Evolutionary conservation across 2,113 vertebrate species (phyloP).

Genomic region (Himantopus leucocephalus): DNA sequence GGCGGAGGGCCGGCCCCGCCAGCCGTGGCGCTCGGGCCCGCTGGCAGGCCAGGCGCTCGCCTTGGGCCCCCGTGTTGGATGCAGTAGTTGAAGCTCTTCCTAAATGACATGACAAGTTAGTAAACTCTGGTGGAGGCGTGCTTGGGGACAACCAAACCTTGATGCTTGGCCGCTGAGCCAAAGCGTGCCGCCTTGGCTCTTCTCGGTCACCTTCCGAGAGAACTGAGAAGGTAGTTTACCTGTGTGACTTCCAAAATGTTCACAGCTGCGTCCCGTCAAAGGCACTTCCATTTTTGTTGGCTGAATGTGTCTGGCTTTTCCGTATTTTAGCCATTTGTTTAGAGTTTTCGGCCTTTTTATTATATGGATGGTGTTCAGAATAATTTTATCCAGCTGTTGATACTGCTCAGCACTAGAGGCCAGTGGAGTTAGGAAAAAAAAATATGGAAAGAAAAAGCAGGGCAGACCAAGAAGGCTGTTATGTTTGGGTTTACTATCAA

Average conservation of each 20-base stretch:
- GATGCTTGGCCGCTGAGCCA: no score
- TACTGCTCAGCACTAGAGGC: not conserved
- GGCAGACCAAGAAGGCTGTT: not conserved
- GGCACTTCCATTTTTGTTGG: rapidly evolving
- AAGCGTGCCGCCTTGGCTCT: not conserved
- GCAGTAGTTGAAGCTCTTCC: not conserved
- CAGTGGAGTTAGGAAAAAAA: not conserved
- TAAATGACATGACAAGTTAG: not conserved
- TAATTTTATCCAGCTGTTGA: not conserved
- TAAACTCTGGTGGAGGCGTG: not conserved
- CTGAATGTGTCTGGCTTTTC: not conserved
- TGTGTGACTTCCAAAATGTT: not conserved
- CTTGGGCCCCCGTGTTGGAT: not conserved
- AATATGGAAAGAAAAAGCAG: not conserved
- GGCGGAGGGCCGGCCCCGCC: not conserved
- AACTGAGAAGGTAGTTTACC: rapidly evolving
- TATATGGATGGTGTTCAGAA: not conserved
- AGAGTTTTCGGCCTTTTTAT: not conserved
- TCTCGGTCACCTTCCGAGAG: rapidly evolving
- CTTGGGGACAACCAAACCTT: rapidly evolving
- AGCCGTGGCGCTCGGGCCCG: no score
- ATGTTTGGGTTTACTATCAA: not conserved
- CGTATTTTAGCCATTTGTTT: rapidly evolving
- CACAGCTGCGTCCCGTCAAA: rapidly evolving
- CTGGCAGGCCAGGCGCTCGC: no score